Base-by-base conservation (phyloP, 2,113 vertebrate genomes). In the Serilophus lunatus region DNA sequence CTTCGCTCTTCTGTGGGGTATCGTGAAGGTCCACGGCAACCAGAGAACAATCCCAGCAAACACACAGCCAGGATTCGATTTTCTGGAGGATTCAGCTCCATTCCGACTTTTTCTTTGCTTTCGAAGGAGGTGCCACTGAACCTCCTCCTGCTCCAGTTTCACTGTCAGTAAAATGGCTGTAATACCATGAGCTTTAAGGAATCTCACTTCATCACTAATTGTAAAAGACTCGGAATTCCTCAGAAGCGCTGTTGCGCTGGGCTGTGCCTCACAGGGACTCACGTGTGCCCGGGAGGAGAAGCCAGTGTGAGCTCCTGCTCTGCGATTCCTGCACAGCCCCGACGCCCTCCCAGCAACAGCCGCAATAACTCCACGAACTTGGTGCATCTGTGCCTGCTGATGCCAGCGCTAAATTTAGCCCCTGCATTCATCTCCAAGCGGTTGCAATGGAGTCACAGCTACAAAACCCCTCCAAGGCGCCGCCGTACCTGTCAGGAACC, bases 351-450 rank as follows among this genome's bases (percentile, higher is more conserved):
- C 82, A 90, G 91, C 86, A 60, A 44, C 76, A 71, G 91, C 59
- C 65, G 47, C 44, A 70, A 66, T 70, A 86, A 61, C 83, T 74
- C 83, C 2, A 10, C 76, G 31, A 54, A 66, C n/a, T 57, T 53
- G 15, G 3, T 8, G 64, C 89, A 74, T 81, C 89, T 35, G 42
- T 72, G 88, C 83, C 80, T 44, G 64, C 83, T 94, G n/a, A 66
- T 66, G 68, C 64, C 82, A 74, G 47, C 4, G 35, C 90, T 95
- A 92, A 86, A 94, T 70, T 96, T 95, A 94, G 72, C 68, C 56
- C 3, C 0, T 44, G 82, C 2, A 22, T 50, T 95, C 95, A 90
- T n/a, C 79, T 4, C 33, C 3, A 15, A 65, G 59, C 50, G 65
- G 71, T 60, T 95, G 83, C 87, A 63, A 4, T 5, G 23, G 40